These are phyloP conservation scores for Urechis unicinctus DNA, from an alignment of 2,888 invertebrate species.

Conservation along the genomic window DNA sequence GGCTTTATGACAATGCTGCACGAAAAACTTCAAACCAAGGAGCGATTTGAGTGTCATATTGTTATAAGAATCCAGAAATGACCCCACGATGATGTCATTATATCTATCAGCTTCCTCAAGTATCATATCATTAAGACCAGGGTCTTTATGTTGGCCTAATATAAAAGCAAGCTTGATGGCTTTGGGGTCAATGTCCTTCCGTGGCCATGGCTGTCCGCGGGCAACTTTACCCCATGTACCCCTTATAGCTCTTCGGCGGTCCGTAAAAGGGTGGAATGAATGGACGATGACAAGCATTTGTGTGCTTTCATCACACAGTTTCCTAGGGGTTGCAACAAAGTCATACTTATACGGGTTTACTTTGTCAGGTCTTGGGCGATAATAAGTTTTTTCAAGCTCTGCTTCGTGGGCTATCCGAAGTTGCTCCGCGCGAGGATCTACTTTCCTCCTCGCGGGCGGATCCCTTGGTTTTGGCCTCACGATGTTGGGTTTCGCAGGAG, in stretches of 20 bases:
- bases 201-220: constrained; percentile 2
- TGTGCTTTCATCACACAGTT: constrained; percentile 7
- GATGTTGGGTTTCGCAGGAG: too few relatives aligned
- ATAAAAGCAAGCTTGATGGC: constrained; percentile 11
- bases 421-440: not conserved
- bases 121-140: not conserved
- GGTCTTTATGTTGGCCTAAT: constrained; percentile 7
- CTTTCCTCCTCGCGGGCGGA: too few relatives aligned
- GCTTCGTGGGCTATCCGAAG: not conserved
- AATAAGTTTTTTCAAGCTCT: not conserved
- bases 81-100: constrained; percentile 11
- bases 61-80: constrained; percentile 11
- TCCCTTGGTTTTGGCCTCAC: too few relatives aligned
- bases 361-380: not conserved
- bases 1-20: constrained; percentile 6
- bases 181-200: not conserved
- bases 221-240: constrained; percentile 28
- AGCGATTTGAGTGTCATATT: constrained; percentile 17
- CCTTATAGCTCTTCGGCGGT: constrained; percentile 25
- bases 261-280: constrained; percentile 59
- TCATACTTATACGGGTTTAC: constrained; percentile 3
- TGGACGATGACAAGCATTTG: constrained; percentile 16
- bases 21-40: constrained; percentile 12
- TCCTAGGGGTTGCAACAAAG: not conserved
- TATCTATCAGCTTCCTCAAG: constrained; percentile 2